Base-by-base conservation (phyloP, 1,140 invertebrate genomes). In the Lanistes nyassanus region DNA sequence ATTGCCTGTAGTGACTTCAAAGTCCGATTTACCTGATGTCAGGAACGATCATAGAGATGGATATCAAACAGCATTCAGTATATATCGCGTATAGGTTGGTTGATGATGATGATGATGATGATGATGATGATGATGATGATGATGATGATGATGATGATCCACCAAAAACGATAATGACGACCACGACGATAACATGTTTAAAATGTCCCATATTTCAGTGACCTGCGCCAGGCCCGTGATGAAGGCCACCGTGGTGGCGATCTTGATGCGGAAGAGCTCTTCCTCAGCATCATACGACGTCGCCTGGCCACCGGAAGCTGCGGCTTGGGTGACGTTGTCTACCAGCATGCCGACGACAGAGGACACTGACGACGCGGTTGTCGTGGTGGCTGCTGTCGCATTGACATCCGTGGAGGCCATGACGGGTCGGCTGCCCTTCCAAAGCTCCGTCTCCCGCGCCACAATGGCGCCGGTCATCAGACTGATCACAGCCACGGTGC, bases 401-500 rank as follows among this genome's bases (percentile, higher is more conserved):
- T 47, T 47, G 2, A 47, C 5, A 9, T 47, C 2, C 42, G 19
- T 0, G 42, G 42, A 9, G 42, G 42, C 9, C 9, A 72, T 21
- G 6, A 60, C 55, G 7, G 62, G 26, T 36, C 62, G 21, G n/a
- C 53, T 64, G 31, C 21, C 62, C 36, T 68, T 67, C 64, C 75
- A 74, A 19, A 47, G 26, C 5, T 68, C 56, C 13, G 79, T 79
- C 62, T 84, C 75, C 70, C 68, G 74, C 7, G 84, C 77, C 11
- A 87, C 79, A 2, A 87, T 82, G 9, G 82, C 81, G 11, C 85
- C 86, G 1, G 78, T 80, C 82, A 86, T 80, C 16, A 87, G 75
- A 77, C 86, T 86, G 3, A 87, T 81, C 31, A 87, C 85, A 6
- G 86, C 86, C 53, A 84, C 83, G 29, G 85, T 86, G 13, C 86